phyloP scores from a whole-genome alignment of 2,888 invertebrate genomes.

The Spialia ferax region DNA sequence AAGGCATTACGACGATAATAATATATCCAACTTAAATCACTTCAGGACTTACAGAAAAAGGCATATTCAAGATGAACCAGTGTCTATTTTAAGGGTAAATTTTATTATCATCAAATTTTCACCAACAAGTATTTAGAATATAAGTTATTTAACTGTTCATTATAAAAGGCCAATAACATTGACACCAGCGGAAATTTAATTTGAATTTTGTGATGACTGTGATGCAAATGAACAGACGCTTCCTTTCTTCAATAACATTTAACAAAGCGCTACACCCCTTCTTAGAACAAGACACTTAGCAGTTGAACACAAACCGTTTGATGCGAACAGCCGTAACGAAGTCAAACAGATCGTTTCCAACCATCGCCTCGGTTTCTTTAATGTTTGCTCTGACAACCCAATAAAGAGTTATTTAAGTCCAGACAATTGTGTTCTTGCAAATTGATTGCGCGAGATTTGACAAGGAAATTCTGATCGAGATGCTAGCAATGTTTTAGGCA shows the following conservation, averaged over 20 bases:
- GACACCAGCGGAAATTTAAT: not conserved
- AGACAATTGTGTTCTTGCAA: not conserved
- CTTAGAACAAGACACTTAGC: constrained; percentile 27
- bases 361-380: constrained; percentile 24
- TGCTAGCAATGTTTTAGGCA: no score
- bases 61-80: no score
- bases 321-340: constrained; percentile 25
- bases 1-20: no score
- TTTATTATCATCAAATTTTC: not conserved
- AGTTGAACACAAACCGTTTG: constrained; percentile 25
- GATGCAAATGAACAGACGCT: constrained; percentile 17
- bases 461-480: not conserved
- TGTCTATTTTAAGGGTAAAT: no score
- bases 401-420: constrained; percentile 20
- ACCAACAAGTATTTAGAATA: no score
- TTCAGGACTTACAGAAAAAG: no score
- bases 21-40: no score
- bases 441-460: not conserved
- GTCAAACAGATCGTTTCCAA: constrained; percentile 30
- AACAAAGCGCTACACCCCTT: constrained; percentile 26
- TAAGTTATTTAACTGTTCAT: no score
- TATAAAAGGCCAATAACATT: not conserved
- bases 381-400: constrained; percentile 29
- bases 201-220: not conserved
- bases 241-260: constrained; percentile 25